Percentiles rank a stretch among this genome's conserved stretches.
Conservation (phyloP, 2,797 vertebrate species). For the Oreochromis mossambicus region DNA sequence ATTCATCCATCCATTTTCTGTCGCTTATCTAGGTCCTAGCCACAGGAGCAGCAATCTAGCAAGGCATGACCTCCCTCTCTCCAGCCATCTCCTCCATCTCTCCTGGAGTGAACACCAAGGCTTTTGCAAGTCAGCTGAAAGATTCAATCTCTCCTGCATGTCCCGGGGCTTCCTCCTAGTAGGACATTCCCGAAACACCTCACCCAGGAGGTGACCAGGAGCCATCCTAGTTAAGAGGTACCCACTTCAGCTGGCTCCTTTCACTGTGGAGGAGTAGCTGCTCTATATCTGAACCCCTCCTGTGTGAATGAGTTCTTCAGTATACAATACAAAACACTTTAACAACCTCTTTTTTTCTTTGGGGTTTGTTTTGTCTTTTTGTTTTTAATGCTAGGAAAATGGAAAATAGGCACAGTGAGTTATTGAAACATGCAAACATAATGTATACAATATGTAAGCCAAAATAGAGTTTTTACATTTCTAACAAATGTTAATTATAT, state of each 20-base stretch:
- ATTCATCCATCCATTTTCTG: not conserved
- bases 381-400: not conserved
- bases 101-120: not conserved
- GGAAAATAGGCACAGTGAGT: fast-evolving
- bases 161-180: not conserved
- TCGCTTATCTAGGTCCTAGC: not conserved
- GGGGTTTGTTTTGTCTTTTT: fast-evolving
- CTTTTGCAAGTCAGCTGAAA: not conserved
- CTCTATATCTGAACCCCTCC: not conserved
- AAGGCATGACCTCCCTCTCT: not conserved
- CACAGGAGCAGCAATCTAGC: not conserved
- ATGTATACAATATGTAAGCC: fast-evolving
- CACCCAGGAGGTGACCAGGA: not conserved
- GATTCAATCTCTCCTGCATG: not conserved
- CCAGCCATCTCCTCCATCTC: not conserved
- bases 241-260: not conserved
- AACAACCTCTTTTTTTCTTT: not conserved
- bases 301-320: not conserved
- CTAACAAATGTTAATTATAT: not conserved
- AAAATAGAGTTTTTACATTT: fast-evolving
- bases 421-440: not conserved
- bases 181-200: not conserved
- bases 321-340: not conserved
- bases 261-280: not conserved
- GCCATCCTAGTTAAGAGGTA: not conserved